Base-by-base conservation (phyloP, 30 jellyfish, hydroid and myxozoan genomes). In the Pseudorhiza aurosa region DNA sequence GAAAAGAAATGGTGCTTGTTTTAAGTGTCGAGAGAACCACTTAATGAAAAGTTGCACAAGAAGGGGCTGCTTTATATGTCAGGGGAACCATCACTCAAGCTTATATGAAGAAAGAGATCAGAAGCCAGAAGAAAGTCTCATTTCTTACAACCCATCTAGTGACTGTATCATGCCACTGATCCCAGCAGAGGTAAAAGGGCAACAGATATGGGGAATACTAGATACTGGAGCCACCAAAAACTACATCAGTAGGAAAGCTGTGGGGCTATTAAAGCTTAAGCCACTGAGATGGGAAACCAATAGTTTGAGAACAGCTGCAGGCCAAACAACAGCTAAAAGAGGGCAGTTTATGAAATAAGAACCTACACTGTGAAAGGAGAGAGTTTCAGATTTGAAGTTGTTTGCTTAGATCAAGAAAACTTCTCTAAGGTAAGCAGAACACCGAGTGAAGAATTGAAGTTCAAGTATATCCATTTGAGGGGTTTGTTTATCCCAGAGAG, bases 51-150 rank as follows among this genome's bases (percentile, higher is more conserved):
- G 64, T 27, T 79, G 91, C 75, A 62, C 22, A 45, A 64, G 5
- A 64, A 62, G 83, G 76, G 83, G 83, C 46, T 50, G 80, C 65
- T 65, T 79, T 65, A 46, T 39, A 26, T 79, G 82, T 37, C 53
- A 79, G 24, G 84, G 84, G 53, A 79, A 79, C 65, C 91, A 65
- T 65, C 91, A 79, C 55, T 36, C 73, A 28, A 79, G 83, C 46
- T 49, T 62, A 49, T 75, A 79, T 65, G 91, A 62, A 45, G 85
- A 79, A 22, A 79, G 83, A 64, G 57, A 4, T 17, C 65, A 39
- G 74, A 77, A 29, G 22, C 35, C 32, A 9, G 69, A 77, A 51
- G 70, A 11, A 42, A 73, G 43, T 28, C 46, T 57, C 12, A 58
- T 45, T 73, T 40, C n/a, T 37, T 77, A 58, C 65, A 77, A 81